Base-by-base conservation (phyloP, 2,797 vertebrate species). In the Telmatherina bonti region DNA sequence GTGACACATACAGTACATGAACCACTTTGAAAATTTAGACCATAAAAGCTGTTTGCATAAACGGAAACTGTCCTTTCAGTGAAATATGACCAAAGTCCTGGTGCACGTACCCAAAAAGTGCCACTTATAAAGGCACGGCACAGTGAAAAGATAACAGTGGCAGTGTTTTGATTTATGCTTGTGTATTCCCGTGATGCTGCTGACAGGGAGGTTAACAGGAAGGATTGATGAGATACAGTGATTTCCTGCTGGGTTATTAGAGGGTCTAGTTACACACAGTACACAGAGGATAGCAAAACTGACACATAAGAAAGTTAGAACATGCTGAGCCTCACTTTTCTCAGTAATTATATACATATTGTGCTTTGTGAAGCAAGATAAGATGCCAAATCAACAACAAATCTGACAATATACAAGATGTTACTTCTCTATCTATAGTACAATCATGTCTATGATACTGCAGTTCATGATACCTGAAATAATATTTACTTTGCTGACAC, bases 191-290 rank as follows among this genome's bases (percentile, higher is more conserved):
- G 70, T 67, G 53, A 81, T 72, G 74, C 38, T 31, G 33, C 69
- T 60, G 49, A 65, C 85, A 84, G 88, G 87, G 91, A 91, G 69
- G 45, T 61, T 56, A 64, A 72, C 88, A 86, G 89, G 89, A 92
- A 91, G 71, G 55, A 83, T 68, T 35, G 6, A 24, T 62, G 52
- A 76, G 69, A 74, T 43, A 16, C 27, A 81, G 27, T n/a, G n/a
- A 84, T 82, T 93, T 91, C 90, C 91, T 90, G 76, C 69, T 71
- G 38, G 57, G 65, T 76, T 63, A 64, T 83, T 71, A 83, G 47
- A 43, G 54, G 29, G 30, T 70, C 4, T 54, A 76, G 83, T 78
- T 65, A 69, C 51, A 29, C 41, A 18, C 35, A 45, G 31, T 55
- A 18, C 22, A 5, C 5, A 41, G 31, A 20, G 33, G 7, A 20